Evolutionary conservation across 1,140 invertebrate genomes (phyloP), one percentile per base, ranked within the genome.

Genomic region (Galleria mellonella): DNA sequence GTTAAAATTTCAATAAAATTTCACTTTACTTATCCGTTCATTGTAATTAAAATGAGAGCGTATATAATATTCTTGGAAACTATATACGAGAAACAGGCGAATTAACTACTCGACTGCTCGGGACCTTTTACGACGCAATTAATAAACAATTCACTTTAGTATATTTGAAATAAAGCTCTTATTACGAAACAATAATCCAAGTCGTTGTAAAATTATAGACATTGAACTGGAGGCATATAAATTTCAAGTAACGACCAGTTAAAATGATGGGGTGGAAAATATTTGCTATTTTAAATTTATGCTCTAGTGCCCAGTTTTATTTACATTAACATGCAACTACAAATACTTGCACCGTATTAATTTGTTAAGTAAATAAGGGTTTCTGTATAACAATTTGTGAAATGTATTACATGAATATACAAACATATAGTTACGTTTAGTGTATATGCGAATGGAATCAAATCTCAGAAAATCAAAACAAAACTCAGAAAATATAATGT

Each of bases 101-200:
- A 57, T 52, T 36, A 62, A 53, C 47, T 41, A 43, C 38, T 29
- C 12, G 23, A 31, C 28, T 43, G 47, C 12, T 17, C 14, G 7
- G 13, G 17, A 9, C 41, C 31, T 49, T 62, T 60, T 63, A 60
- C 52, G 51, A 52, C 29, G 50, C 49, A 57, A 60, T 67, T 60
- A 60, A 59, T 56, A 59, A 59, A 59, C 55, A 55, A 66, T 62
- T 62, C 45, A 55, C 37, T 59, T 53, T 53, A 61, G 43, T 49
- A 43, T 38, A 38, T 32, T 47, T 51, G 51, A 54, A 59, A 56
- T 66, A 51, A 57, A 56, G 45, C 28, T 56, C 49, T 51, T 55
- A 59, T 53, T 56, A 46, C 41, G 40, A 47, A 55, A 59, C 47
- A 56, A 41, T 47, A 52, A 55, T 47, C 37, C 41, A 10, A 41